These are phyloP conservation scores for Hemitrygon akajei DNA, from an alignment of 2,797 vertebrate species.

Conservation along the genomic window DNA sequence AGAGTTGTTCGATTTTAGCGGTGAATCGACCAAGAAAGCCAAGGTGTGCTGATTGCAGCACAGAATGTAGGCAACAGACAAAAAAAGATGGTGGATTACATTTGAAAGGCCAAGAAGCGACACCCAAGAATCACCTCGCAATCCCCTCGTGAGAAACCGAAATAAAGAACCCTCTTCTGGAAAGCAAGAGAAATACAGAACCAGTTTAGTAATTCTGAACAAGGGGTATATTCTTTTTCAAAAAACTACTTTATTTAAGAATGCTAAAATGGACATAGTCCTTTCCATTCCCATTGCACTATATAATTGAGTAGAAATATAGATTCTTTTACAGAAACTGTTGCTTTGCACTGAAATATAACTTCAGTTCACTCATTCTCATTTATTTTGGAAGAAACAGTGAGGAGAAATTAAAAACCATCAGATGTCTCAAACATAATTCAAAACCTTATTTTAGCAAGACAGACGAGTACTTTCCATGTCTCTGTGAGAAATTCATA, in stretches of 20 bases:
- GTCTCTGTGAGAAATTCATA: too few species aligned
- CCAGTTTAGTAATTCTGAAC: neutral
- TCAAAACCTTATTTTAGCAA: neutral
- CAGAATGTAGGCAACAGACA: slow-evolving; percentile 16
- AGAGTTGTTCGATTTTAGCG: neutral
- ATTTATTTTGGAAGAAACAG: neutral
- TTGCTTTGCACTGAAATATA: neutral
- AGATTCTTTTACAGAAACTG: neutral
- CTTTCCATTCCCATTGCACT: neutral
- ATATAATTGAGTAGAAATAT: neutral
- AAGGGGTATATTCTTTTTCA: neutral
- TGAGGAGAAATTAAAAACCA: neutral
- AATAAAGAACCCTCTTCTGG: neutral
- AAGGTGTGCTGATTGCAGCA: neutral
- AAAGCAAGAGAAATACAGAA: neutral
- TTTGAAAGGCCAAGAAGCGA: slow-evolving; percentile 22
- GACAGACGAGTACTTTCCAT: neutral
- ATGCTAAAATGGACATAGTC: neutral
- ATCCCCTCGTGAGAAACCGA: slow-evolving; percentile 13
- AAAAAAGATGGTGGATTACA: slow-evolving; percentile 24
- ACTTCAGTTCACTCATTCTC: neutral
- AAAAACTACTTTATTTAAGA: neutral
- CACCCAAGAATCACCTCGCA: slow-evolving; percentile 27
- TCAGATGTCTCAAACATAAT: neutral
- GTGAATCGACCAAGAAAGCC: neutral